Evolutionary conservation across 2,113 vertebrate genomes (phyloP).

Genomic region (Barbus barbus): DNA sequence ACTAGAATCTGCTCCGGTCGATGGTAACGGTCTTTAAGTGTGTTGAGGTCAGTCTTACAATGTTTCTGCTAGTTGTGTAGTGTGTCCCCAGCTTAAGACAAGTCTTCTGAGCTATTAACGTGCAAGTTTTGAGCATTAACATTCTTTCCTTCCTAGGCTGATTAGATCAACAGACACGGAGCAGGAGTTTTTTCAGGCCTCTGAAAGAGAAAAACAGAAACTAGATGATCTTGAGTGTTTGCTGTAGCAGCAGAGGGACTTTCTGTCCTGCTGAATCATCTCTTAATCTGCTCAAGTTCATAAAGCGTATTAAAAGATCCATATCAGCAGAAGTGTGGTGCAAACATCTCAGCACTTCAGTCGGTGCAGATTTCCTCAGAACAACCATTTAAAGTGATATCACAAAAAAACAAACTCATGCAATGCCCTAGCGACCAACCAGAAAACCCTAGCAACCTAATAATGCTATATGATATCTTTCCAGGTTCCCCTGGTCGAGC

Average conservation of each 20-base stretch:
- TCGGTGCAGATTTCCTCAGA: not conserved
- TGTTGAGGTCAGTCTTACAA: no score
- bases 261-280: slow-evolving; percentile 11
- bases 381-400: no score
- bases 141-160: not conserved
- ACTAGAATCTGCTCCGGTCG: no score
- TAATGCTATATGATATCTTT: slow-evolving; percentile 29
- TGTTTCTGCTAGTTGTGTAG: no score
- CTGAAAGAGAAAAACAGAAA: not conserved
- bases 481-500: slow-evolving; percentile 91
- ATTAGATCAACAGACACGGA: not conserved
- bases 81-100: no score
- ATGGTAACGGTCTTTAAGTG: no score
- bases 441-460: not conserved
- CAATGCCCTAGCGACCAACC: not conserved
- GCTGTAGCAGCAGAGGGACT: not conserved
- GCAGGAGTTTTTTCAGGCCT: not conserved
- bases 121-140: not conserved
- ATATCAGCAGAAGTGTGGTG: not conserved
- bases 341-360: not conserved
- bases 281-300: not conserved
- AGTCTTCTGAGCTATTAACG: not conserved
- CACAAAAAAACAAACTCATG: no score
- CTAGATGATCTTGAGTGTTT: not conserved
- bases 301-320: not conserved